Conservation (phyloP, 2,797 vertebrate genomes). For the Anolis apletophallus region DNA sequence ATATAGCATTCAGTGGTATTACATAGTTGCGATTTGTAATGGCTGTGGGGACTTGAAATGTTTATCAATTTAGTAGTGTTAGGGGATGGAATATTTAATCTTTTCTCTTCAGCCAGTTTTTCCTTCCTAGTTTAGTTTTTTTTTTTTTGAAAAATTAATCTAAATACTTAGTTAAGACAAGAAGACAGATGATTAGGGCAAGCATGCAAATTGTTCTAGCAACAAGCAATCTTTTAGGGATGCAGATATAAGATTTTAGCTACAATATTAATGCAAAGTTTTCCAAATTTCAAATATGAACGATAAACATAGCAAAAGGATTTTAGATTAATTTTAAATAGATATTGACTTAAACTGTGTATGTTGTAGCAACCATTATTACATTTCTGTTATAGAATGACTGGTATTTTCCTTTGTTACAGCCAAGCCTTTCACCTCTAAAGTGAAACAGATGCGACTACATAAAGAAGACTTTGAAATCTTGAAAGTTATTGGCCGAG, state of each 20-base stretch:
- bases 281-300: background rate
- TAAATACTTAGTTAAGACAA: background rate
- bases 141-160: no score
- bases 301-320: background rate
- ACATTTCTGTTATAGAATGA: constrained; percentile 47
- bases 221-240: background rate
- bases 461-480: constrained; percentile 99
- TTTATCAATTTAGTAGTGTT: background rate
- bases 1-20: background rate
- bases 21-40: background rate
- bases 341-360: background rate
- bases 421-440: constrained; percentile 96
- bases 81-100: background rate
- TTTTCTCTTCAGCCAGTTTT: background rate
- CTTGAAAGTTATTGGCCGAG: constrained; percentile 97
- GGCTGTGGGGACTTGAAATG: background rate
- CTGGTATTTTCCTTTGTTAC: constrained; percentile 69
- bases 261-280: background rate
- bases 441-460: constrained; percentile 97
- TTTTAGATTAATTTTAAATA: constrained; percentile 28
- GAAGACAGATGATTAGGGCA: background rate
- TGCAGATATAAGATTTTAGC: background rate
- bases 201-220: background rate
- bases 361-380: background rate
- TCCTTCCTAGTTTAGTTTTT: no score